Percentiles rank a stretch among this genome's conserved stretches.
These are phyloP conservation scores for Orthosia gothica DNA, from an alignment of 2,888 invertebrate species.

Conservation along the genomic window DNA sequence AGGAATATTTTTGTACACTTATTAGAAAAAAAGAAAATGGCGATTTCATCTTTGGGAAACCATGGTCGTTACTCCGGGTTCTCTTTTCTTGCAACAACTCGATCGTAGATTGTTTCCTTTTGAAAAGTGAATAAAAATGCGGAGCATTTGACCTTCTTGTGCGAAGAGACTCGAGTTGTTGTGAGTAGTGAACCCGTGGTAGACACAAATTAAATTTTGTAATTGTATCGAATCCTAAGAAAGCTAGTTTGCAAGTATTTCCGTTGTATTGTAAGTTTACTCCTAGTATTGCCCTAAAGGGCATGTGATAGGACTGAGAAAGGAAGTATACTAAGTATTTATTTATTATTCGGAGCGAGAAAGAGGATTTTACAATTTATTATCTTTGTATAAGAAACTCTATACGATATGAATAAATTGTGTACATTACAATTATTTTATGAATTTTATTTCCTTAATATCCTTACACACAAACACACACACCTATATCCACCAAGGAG, in stretches of 20 bases:
- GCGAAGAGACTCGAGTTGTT: slow-evolving; percentile 49
- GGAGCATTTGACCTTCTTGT: slow-evolving; percentile 34
- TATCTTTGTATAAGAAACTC: slow-evolving; percentile 91
- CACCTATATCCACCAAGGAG: neutral
- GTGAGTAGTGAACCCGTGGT: slow-evolving; percentile 66
- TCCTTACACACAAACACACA: slow-evolving; percentile 10
- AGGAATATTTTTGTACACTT: slow-evolving; percentile 90
- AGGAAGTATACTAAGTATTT: slow-evolving; percentile 88
- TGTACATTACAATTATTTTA: slow-evolving; percentile 88
- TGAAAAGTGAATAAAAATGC: slow-evolving; percentile 43
- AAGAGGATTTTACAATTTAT: slow-evolving; percentile 91
- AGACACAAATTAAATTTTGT: slow-evolving; percentile 62
- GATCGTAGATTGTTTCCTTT: slow-evolving; percentile 45
- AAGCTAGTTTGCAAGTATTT: slow-evolving; percentile 84
- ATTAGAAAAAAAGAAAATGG: slow-evolving; percentile 77
- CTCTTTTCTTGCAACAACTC: slow-evolving; percentile 47
- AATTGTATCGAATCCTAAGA: slow-evolving; percentile 80
- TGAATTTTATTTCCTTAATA: slow-evolving; percentile 81
- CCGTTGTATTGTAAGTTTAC: slow-evolving; percentile 78
- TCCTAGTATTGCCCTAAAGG: slow-evolving; percentile 84
- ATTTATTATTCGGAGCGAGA: slow-evolving; percentile 90
- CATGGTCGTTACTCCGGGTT: slow-evolving; percentile 70
- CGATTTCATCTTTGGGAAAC: slow-evolving; percentile 79
- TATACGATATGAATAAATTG: slow-evolving; percentile 91
- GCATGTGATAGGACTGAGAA: slow-evolving; percentile 86